Base-by-base conservation (phyloP, 2,888 invertebrate genomes). In the Drosophila histrio region DNA sequence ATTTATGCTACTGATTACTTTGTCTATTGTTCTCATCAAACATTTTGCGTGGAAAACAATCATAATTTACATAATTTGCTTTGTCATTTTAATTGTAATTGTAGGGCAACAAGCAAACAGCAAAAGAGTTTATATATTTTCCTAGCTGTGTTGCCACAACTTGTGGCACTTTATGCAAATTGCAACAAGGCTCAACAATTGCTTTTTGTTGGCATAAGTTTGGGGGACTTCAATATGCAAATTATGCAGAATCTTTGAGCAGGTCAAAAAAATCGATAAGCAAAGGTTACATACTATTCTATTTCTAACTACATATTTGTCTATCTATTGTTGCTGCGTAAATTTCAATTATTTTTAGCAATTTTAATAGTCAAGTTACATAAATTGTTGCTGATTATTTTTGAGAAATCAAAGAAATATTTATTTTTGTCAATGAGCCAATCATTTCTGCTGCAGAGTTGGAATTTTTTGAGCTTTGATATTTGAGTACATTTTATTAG, bases 151-250 rank as follows among this genome's bases (percentile, higher is more conserved):
- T 47, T 32, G 19, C 19, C 8, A 28, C 28, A 46, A 30, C 17
- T 13, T 60, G 15, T 53, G 50, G 26, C 34, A 60, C 50, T 62
- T 36, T 34, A 24, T 52, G 36, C 49, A 63, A 73, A 69, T 69
- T 57, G 24, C 32, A 49, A 46, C 39, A 46, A 36, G 34, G 15
- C n/a, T 13, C 28, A 41, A 17, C 9, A 38, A 34, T 63, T 46
- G 49, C 38, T 2, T 28, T 30, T 38, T n/a, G n/a, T n/a, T n/a
- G 22, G 24, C 15, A 46, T 21, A 32, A 30, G 11, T 22, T 21
- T 34, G 1, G 7, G 13, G 21, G 34, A 34, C 39, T 22, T 52
- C 17, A 57, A 66, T 67, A 73, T 73, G 72, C 36, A 57, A 61
- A 68, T 61, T 15, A 17, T 15, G 3, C 13, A 26, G 19, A 36